Base-by-base conservation (phyloP, 2,888 invertebrate genomes). In the Tridacna crocea region DNA sequence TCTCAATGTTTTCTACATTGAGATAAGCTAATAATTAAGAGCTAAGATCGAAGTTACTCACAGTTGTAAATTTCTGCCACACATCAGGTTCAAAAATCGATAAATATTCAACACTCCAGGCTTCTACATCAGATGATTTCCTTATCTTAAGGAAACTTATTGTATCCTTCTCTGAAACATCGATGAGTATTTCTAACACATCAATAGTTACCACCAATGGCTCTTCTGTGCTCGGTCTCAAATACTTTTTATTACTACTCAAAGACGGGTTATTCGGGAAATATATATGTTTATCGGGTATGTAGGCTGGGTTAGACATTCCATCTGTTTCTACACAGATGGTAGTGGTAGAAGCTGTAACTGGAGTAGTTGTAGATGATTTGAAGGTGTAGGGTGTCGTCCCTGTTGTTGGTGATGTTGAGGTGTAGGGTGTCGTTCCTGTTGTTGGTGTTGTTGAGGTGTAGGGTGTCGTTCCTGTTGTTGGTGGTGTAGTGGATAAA, bases 241-340 rank as follows among this genome's bases (percentile, higher is more conserved):
- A 47, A 51, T 0, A 24, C 11, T 22, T 6, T 51, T 70, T 70
- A 51, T 24, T 0, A 51, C 19, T 15, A 19, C 48, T 17, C 26
- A 70, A 51, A 47, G 70, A 24, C 22, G 70, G 70, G 51, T 70
- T 70, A 24, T 70, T 70, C 13, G 15, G 24, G 47, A 70, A 51
- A 3, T 4, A 19, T 46, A 70, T 70, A 2, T 22, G 17, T 27
- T 70, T 36, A 51, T 70, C 70, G 0, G 70, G 51, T 24, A 70
- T 70, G 6, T 4, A 70, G 15, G 70, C 70, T 13, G 70, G 70
- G 26, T 24, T 70, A 24, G 48, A 12, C 70, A 70, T 70, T 22
- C 70, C 70, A 26, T 70, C 70, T 15, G 0, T 22, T 22, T 70
- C 70, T 0, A 24, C 51, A 19, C 70, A 70, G 4, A 22, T 36